Percentiles rank a stretch among this genome's conserved stretches.
These are phyloP conservation scores for Augochlora pura DNA, from an alignment of 1,140 invertebrate genomes.

Conservation along the genomic window DNA sequence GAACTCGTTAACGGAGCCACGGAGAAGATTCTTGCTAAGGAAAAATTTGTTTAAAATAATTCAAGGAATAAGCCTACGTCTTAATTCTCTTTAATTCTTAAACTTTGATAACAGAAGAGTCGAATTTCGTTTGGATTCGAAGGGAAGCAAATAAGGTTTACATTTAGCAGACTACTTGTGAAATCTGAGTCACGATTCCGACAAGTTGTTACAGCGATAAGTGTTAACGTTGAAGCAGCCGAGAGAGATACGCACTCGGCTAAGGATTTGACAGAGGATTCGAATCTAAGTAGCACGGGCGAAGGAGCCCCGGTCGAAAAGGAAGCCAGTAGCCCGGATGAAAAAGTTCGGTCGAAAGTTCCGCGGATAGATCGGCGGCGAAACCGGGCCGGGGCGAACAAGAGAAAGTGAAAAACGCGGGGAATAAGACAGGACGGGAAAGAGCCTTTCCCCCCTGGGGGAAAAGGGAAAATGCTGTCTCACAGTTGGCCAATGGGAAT, in stretches of 20 bases:
- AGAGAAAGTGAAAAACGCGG: constrained; percentile 42
- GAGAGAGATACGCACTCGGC: neutral
- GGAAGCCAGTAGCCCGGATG: constrained; percentile 12
- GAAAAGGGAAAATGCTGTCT: constrained; percentile 42
- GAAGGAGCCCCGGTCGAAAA: constrained; percentile 10
- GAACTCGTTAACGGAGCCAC: too few relatives aligned
- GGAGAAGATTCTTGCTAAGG: too few relatives aligned
- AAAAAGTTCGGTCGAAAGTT: constrained; percentile 36
- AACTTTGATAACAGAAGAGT: too few relatives aligned
- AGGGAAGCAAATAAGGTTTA: too few relatives aligned
- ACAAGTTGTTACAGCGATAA: too few relatives aligned
- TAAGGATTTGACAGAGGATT: neutral
- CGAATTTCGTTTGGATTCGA: too few relatives aligned
- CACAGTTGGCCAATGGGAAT: constrained; percentile 52
- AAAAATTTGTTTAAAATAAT: too few relatives aligned
- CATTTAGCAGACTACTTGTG: too few relatives aligned
- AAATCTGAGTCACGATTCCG: too few relatives aligned
- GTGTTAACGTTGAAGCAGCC: too few relatives aligned
- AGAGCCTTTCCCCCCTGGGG: constrained; percentile 3
- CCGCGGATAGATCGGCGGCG: neutral
- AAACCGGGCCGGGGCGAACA: neutral
- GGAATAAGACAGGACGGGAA: constrained; percentile 15
- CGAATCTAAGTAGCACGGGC: constrained; percentile 19
- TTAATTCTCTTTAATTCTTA: too few relatives aligned
- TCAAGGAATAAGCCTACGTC: too few relatives aligned